Evolutionary conservation across 2,113 vertebrate genomes (phyloP).

Genomic region (Macroglossus sobrinus): DNA sequence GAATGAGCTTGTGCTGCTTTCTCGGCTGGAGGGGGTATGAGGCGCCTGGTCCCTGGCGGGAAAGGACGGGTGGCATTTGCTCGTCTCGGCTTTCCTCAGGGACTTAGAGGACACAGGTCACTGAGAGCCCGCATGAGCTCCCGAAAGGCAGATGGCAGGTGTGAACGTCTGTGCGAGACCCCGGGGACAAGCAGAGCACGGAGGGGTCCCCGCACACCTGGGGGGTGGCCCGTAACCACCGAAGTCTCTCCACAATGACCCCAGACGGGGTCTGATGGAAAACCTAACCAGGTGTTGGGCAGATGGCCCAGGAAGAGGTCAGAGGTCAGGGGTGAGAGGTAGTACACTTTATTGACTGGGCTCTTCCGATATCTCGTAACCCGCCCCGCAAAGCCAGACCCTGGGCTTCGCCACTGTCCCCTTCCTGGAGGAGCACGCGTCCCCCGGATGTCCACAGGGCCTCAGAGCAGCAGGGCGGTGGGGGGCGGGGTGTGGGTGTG

Average conservation of each 20-base stretch:
- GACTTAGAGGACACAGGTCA: background rate
- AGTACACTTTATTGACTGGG: slow-evolving; percentile 75
- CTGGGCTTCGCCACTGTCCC: background rate
- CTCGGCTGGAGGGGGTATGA: fast-evolving
- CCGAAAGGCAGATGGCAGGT: background rate
- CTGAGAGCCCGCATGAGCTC: background rate
- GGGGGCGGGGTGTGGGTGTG: background rate
- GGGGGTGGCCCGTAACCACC: no score
- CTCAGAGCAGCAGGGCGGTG: background rate
- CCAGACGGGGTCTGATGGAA: background rate
- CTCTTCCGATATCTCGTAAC: background rate
- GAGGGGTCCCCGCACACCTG: fast-evolving
- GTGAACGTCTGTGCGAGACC: fast-evolving
- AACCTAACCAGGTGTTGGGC: background rate
- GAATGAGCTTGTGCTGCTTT: background rate
- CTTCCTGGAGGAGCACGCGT: background rate
- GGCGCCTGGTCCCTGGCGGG: background rate
- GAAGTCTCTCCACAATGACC: background rate
- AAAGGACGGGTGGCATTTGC: background rate
- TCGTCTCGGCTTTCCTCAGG: background rate
- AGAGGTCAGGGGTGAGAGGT: slow-evolving; percentile 66
- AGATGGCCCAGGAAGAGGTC: background rate
- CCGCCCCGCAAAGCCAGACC: background rate
- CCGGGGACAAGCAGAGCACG: background rate
- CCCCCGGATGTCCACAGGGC: background rate